Base-by-base conservation (phyloP, 2,797 vertebrate genomes). In the Discoglossus pictus region DNA sequence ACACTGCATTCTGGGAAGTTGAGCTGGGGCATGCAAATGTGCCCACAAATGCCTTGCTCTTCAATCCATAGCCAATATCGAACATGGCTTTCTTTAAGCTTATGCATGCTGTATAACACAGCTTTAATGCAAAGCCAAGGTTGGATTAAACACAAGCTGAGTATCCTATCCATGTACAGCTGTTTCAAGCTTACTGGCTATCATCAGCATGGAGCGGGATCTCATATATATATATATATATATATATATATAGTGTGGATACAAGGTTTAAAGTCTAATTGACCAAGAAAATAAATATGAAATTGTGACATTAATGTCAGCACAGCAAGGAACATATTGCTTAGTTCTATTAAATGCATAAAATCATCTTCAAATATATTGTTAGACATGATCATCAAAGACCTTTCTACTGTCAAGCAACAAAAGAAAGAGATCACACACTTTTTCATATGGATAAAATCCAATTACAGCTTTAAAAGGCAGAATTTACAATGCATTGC, bases 401-500 rank as follows among this genome's bases (percentile, higher is more conserved):
- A 21, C 43, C 42, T 43, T 10, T 40, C 51, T 2, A 4, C 43
- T 34, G 16, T 63, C 43, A 18, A 20, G 25, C 68, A 51, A 59
- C 52, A 64, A 52, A 61, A 52, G 52, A 5, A 10, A 11, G 25
- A 43, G 61, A 51, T 51, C 61, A 50, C 12, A 64, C 35, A 42
- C 36, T 12, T 21, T 51, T 51, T 35, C n/a, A 51, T 50, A 18
- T 15, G 61, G 61, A 71, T 71, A 64, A 64, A 71, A 71, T 64
- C 60, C 68, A 71, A 71, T 71, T 64, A 71, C 12, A 52, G 51
- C 61, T 64, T 58, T 71, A 64, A 64, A 71, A 61, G 61, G 38
- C 18, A 43, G 60, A 43, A 50, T 58, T 71, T 51, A 36, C 43
- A 56, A 38, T 7, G 17, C 54, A 59, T 67, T 52, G 65, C 65